Percentiles rank a stretch among this genome's conserved stretches.
These are phyloP conservation scores for Ophion slaviceki DNA, from an alignment of 2,888 invertebrate genomes.

Conservation along the genomic window DNA sequence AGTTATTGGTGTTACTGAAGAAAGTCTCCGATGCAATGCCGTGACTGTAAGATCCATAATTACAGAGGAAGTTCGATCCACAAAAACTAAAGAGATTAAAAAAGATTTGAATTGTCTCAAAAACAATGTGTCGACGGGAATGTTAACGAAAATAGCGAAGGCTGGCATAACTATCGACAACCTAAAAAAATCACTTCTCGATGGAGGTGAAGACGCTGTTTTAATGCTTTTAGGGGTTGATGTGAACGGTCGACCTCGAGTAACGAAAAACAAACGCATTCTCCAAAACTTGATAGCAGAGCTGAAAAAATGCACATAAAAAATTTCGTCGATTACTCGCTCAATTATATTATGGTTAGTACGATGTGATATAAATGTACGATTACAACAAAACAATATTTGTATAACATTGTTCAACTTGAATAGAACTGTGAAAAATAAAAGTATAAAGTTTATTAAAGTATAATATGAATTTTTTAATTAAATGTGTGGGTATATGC, in stretches of 20 bases:
- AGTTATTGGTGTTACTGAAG: background rate
- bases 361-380: too few relatives aligned
- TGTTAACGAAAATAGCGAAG: constrained; percentile 41
- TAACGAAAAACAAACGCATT: constrained; percentile 33
- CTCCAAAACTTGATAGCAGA: background rate
- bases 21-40: too few relatives aligned
- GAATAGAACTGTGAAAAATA: too few relatives aligned
- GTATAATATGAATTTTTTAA: too few relatives aligned
- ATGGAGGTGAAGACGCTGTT: constrained; percentile 22
- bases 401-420: too few relatives aligned
- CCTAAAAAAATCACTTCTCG: background rate
- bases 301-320: too few relatives aligned
- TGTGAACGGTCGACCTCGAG: constrained; percentile 25
- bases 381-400: too few relatives aligned
- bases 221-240: constrained; percentile 40
- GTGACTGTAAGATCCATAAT: background rate
- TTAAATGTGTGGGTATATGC: too few relatives aligned
- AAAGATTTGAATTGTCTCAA: background rate
- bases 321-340: too few relatives aligned
- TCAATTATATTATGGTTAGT: too few relatives aligned
- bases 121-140: constrained; percentile 8
- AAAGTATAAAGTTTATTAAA: too few relatives aligned
- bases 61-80: background rate
- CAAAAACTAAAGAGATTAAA: background rate
- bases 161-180: constrained; percentile 32